Evolutionary conservation across 2,888 invertebrate species (phyloP).

Genomic region (Amorpha juglandis): DNA sequence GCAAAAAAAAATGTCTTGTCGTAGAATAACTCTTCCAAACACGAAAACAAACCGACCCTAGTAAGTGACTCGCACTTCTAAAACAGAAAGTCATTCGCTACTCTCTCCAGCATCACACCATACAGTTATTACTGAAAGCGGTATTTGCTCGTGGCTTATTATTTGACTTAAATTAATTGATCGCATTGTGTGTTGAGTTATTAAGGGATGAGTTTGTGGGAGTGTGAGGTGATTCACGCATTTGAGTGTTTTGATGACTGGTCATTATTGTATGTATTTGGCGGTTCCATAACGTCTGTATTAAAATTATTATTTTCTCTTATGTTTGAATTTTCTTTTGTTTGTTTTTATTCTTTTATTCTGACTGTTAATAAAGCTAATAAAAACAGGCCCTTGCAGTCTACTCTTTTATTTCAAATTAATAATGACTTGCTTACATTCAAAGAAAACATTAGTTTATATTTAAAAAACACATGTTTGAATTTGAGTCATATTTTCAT

Average conservation of each 20-base stretch:
- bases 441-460: too few species aligned
- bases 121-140: conserved; percentile 16
- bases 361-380: too few species aligned
- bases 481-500: too few species aligned
- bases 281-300: too few species aligned
- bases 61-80: neutral
- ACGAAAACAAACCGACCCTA: neutral
- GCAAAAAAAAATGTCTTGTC: too few species aligned
- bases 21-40: neutral
- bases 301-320: too few species aligned
- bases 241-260: neutral
- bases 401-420: too few species aligned
- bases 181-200: neutral
- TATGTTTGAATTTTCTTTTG: too few species aligned
- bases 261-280: neutral
- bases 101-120: neutral
- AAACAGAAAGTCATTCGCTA: neutral
- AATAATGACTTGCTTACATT: too few species aligned
- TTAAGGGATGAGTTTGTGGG: neutral
- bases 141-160: conserved; percentile 24
- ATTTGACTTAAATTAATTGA: conserved; percentile 26
- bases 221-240: neutral
- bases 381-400: too few species aligned
- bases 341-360: too few species aligned
- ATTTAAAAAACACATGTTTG: too few species aligned